Percentiles rank a stretch among this genome's conserved stretches.
phyloP scores from a whole-genome alignment of 23 tunicate genomes.

The Halocynthia roretzi region DNA sequence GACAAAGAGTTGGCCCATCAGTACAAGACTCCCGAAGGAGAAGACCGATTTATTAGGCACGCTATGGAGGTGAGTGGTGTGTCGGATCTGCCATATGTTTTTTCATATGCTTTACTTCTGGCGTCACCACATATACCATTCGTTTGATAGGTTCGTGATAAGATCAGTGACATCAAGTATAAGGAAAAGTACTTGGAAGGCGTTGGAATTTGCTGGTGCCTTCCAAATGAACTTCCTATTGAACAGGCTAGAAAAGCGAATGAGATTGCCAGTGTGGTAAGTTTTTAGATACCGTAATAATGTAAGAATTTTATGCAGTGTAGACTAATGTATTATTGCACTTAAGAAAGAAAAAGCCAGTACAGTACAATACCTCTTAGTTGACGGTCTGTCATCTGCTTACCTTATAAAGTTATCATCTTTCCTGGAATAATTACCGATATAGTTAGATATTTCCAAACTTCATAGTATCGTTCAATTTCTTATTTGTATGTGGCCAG shows the following conservation, averaged over 20 bases:
- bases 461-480: too few relatives aligned
- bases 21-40: conserved; percentile 46
- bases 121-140: background rate
- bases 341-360: too few relatives aligned
- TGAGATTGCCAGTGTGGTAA: conserved; percentile 33
- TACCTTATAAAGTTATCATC: too few relatives aligned
- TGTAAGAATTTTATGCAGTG: too few relatives aligned
- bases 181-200: conserved; percentile 60
- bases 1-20: conserved; percentile 74
- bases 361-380: too few relatives aligned
- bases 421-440: too few relatives aligned
- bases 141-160: conserved; percentile 43
- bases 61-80: conserved; percentile 54
- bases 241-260: conserved; percentile 25
- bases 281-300: background rate
- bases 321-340: too few relatives aligned
- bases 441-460: too few relatives aligned
- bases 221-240: conserved; percentile 14
- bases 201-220: conserved; percentile 80
- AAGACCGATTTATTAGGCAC: conserved; percentile 67
- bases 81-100: background rate
- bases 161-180: conserved; percentile 79
- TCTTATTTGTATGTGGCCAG: too few relatives aligned
- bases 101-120: background rate
- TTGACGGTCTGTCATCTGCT: too few relatives aligned